These are phyloP conservation scores for Dioctria rufipes DNA, from an alignment of 2,888 invertebrate species.

Conservation along the genomic window DNA sequence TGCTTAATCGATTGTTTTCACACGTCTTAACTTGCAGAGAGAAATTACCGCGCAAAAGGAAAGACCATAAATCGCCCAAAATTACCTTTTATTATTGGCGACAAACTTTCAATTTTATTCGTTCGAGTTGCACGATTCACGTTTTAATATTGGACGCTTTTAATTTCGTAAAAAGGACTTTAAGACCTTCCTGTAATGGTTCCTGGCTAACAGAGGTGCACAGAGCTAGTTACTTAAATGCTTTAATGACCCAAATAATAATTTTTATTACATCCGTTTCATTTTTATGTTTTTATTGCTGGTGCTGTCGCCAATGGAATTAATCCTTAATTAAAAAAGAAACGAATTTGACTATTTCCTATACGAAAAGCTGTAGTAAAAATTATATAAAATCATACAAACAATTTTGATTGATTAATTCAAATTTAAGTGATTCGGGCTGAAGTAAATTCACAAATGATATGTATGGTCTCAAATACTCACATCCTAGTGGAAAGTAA, in stretches of 20 bases:
- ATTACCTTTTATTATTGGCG: slow-evolving; percentile 38
- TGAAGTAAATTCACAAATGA: too few relatives aligned
- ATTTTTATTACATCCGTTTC: slow-evolving; percentile 31
- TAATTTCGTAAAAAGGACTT: slow-evolving; percentile 5
- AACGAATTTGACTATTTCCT: too few relatives aligned
- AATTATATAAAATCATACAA: too few relatives aligned
- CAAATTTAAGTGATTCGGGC: too few relatives aligned
- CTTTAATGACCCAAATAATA: slow-evolving; percentile 31
- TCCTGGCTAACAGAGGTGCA: neutral
- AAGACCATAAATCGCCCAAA: slow-evolving; percentile 9
- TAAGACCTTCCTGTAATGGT: neutral
- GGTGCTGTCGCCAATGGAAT: neutral
- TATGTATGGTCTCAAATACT: too few relatives aligned
- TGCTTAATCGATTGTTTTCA: slow-evolving; percentile 27
- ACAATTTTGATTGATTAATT: too few relatives aligned
- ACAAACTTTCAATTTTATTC: slow-evolving; percentile 44
- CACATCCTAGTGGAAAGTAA: too few relatives aligned
- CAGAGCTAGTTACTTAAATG: neutral
- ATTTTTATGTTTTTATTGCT: neutral
- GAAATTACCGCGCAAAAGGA: neutral
- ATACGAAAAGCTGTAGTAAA: too few relatives aligned
- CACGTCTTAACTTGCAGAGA: neutral
- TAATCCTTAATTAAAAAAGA: neutral
- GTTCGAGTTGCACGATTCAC: slow-evolving; percentile 10
- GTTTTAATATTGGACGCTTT: slow-evolving; percentile 2